Base-by-base conservation (phyloP, 1,140 invertebrate species). In the Aphidius ervi region DNA sequence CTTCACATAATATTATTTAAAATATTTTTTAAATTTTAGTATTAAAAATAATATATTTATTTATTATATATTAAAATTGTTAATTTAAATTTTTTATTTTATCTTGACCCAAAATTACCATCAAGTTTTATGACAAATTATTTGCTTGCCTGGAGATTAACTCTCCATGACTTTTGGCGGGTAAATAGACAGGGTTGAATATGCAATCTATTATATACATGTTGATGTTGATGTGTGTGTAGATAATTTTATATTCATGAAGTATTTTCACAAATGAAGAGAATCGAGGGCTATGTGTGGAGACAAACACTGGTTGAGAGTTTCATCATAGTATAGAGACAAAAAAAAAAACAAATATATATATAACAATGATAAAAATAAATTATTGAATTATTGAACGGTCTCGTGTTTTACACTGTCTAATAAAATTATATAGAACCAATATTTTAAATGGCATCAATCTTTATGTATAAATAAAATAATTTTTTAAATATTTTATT, bases 301-400 rank as follows among this genome's bases (percentile, higher is more conserved):
- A 31, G 2, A 31, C 23, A 31, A 4, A 31, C 23, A 31, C 2
- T 31, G 23, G 2, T 31, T 31, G 23, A 31, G 4, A 31, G 23
- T 31, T 31, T 31, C 23, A 31, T 31, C 4, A 31, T 31, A 31
- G 23, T 31, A 31, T 0, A 42, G 40, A 54, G 41, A 41, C 6
- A 39, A 54, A 39, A 40, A 52, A 6, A 9, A 16, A 16, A 16
- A 16, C 16, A 16, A 16, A 16, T 16, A 31, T 31, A 23, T 23
- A 52, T 52, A 52, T 52, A 9, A 39, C 49, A 10, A n/a, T 31
- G 52, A 37, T 39, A 42, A 54, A 54, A 54, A 54, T 54, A 54
- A 54, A 54, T 54, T 54, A 54, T 54, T 54, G 52, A 54, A 54
- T 54, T 54, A 54, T 54, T 54, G 52, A 54, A 54, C 52, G 37